Conservation (phyloP, 2,888 invertebrate species). For the Nowickia ferox region DNA sequence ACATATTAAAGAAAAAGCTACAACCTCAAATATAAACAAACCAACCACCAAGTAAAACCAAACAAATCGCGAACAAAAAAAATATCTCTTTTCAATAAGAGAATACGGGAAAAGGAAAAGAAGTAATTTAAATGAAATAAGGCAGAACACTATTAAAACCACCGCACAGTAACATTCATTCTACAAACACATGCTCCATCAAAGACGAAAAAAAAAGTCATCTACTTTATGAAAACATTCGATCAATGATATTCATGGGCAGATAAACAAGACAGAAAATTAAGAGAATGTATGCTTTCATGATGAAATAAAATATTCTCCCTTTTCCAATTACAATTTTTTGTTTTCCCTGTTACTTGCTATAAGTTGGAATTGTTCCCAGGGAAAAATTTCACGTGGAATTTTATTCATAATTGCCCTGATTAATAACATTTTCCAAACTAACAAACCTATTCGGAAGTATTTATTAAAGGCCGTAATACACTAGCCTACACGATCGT, state of each 20-base stretch:
- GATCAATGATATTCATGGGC: constrained; percentile 30
- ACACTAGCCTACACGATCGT: too few relatives aligned
- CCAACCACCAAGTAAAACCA: constrained; percentile 47
- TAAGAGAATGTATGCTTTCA: constrained; percentile 30
- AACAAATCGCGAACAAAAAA: constrained; percentile 56
- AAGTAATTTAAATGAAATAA: constrained; percentile 46
- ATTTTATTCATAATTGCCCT: too few relatives aligned
- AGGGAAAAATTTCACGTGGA: too few relatives aligned
- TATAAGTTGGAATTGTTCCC: too few relatives aligned
- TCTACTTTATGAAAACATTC: constrained; percentile 12
- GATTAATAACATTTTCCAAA: too few relatives aligned
- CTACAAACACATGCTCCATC: constrained; percentile 30
- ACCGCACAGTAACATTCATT: constrained; percentile 35
- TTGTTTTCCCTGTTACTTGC: too few relatives aligned
- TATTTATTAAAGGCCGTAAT: too few relatives aligned
- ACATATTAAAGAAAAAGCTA: constrained; percentile 17
- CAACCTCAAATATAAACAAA: constrained; percentile 70
- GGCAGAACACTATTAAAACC: constrained; percentile 52
- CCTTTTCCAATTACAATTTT: too few relatives aligned
- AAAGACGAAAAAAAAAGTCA: constrained; percentile 26
- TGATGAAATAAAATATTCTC: too few relatives aligned
- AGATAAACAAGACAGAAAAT: constrained; percentile 1
- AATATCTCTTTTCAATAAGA: constrained; percentile 62
- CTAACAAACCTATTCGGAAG: too few relatives aligned
- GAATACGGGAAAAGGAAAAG: constrained; percentile 44